A percentile compares a stretch with the other conserved stretches of the same genome.
Conservation (phyloP, 2,888 invertebrate species). For the Nesidiocoris tenuis region DNA sequence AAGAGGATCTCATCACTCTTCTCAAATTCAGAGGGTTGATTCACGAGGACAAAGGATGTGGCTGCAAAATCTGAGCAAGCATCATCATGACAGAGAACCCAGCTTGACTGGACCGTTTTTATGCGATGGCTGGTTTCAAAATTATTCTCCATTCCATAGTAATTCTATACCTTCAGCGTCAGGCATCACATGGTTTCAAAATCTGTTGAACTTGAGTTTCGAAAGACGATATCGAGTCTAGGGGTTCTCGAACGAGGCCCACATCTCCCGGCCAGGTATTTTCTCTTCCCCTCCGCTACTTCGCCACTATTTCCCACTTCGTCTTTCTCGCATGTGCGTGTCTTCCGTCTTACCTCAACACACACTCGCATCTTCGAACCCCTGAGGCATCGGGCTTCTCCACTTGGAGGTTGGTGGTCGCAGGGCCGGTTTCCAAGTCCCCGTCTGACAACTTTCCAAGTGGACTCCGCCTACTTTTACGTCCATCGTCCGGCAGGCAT, state of each 20-base stretch:
- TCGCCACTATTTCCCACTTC: neutral
- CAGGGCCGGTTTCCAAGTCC: neutral
- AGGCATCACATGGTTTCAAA: neutral
- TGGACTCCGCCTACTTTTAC: slow-evolving; percentile 38
- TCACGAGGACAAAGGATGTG: too few relatives aligned
- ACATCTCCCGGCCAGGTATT: neutral
- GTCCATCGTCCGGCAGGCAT: neutral
- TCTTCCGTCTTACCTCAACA: too few relatives aligned
- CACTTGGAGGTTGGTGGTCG: neutral
- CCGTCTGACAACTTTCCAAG: slow-evolving; percentile 41
- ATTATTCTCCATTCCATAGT: neutral
- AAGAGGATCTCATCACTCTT: too few relatives aligned
- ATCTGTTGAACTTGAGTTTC: neutral
- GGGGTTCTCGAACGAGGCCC: neutral
- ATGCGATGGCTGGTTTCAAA: neutral
- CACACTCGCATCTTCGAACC: neutral
- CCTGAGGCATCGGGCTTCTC: neutral
- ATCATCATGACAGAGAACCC: too few relatives aligned
- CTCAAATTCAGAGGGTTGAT: too few relatives aligned
- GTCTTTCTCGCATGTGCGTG: neutral
- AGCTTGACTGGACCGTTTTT: too few relatives aligned
- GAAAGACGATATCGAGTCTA: neutral
- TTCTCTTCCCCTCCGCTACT: neutral
- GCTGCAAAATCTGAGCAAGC: too few relatives aligned
- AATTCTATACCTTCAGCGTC: neutral